These are phyloP conservation scores for Megastigmus dorsalis DNA, from an alignment of 2,888 invertebrate species.

Conservation along the genomic window DNA sequence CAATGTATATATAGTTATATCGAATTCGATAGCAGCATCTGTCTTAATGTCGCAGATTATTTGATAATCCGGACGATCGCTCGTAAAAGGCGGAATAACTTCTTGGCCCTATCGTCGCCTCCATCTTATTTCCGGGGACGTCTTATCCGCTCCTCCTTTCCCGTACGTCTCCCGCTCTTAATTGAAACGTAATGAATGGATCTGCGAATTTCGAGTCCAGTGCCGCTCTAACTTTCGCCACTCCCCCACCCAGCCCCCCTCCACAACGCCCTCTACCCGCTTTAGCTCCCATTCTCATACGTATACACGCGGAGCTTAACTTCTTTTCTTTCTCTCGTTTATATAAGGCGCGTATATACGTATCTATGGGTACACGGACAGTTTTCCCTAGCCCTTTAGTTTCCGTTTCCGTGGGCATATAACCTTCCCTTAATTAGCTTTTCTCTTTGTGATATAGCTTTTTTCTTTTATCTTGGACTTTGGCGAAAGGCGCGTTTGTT, in stretches of 20 bases:
- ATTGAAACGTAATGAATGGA: constrained; percentile 50
- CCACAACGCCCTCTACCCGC: too few relatives aligned
- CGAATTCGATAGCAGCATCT: too few relatives aligned
- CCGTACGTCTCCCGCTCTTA: constrained; percentile 15
- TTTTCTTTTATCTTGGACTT: too few relatives aligned
- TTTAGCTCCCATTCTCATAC: constrained; percentile 6
- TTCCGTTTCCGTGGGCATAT: too few relatives aligned
- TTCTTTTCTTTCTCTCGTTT: constrained; percentile 17
- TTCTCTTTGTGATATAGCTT: too few relatives aligned
- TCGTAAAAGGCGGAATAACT: constrained; percentile 23
- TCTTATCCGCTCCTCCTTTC: constrained; percentile 24
- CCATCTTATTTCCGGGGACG: constrained; percentile 42
- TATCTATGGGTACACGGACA: too few relatives aligned
- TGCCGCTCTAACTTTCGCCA: neutral
- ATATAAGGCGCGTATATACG: too few relatives aligned
- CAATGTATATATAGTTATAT: too few relatives aligned
- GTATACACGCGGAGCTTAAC: constrained; percentile 5
- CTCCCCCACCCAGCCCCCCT: too few relatives aligned
- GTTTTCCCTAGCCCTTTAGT: too few relatives aligned
- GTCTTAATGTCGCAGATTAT: constrained; percentile 38
- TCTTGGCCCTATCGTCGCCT: constrained; percentile 38
- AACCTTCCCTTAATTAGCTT: too few relatives aligned
- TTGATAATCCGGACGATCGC: constrained; percentile 40
- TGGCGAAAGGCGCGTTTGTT: too few relatives aligned
- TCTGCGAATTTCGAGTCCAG: constrained; percentile 24